phyloP scores from a whole-genome alignment of 2,797 vertebrate species.

The Hydrophis major region DNA sequence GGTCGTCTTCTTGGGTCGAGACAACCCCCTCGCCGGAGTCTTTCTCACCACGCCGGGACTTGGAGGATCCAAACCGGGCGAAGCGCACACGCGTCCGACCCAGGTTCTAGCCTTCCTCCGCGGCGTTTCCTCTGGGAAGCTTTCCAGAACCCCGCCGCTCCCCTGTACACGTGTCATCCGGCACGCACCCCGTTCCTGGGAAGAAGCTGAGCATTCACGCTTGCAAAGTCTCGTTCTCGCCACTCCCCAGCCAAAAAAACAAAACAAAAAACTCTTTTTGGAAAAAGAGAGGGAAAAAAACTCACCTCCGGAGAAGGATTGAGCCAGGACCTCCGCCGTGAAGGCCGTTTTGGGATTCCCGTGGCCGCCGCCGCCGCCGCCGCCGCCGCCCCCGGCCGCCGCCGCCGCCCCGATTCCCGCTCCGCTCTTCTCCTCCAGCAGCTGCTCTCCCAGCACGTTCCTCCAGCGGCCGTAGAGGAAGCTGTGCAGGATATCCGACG shows the following conservation, averaged over 20 bases:
- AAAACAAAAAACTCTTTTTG: too few relatives aligned
- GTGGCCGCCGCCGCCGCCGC: slow-evolving; percentile 22
- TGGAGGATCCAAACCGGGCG: not conserved
- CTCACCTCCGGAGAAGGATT: slow-evolving; percentile 94
- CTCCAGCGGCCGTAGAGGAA: slow-evolving; percentile 97
- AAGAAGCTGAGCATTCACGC: not conserved
- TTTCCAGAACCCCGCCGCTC: not conserved
- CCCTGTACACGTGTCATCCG: too few relatives aligned
- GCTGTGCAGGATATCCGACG: slow-evolving; percentile 97
- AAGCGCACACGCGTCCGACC: not conserved
- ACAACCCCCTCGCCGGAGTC: not conserved
- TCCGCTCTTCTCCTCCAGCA: slow-evolving; percentile 80
- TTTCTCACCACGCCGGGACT: not conserved
- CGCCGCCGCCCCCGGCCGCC: not conserved
- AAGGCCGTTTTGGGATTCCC: slow-evolving; percentile 87
- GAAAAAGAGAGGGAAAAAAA: not conserved
- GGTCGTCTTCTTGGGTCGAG: not conserved
- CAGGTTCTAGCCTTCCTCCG: not conserved
- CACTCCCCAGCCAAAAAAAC: accelerated
- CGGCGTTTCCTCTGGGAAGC: not conserved
- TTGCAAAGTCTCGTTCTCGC: not conserved
- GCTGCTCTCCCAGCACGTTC: slow-evolving; percentile 91
- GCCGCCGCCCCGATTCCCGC: not conserved
- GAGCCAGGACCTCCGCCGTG: slow-evolving; percentile 94
- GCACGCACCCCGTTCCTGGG: not conserved